Evolutionary conservation across 2,888 invertebrate species (phyloP).

Genomic region (Calliphora vomitoria): DNA sequence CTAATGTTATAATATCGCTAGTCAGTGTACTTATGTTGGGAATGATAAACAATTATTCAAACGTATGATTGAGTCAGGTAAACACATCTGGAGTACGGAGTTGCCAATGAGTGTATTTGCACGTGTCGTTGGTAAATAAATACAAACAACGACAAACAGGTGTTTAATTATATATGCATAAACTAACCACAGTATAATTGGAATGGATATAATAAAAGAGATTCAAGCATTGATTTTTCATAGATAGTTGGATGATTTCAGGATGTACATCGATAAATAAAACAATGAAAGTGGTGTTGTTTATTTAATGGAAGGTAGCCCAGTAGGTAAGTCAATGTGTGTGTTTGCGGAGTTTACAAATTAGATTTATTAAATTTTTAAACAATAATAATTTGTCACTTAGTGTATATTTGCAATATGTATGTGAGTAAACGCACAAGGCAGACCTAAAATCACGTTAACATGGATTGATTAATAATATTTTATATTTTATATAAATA

Average conservation of each 20-base stretch:
- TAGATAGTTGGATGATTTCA: too few relatives aligned
- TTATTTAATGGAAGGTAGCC: too few relatives aligned
- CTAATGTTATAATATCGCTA: too few relatives aligned
- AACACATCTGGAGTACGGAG: not conserved
- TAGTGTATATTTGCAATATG: not conserved
- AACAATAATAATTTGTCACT: not conserved
- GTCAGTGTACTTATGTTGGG: not conserved
- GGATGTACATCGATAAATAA: too few relatives aligned
- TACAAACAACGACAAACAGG: not conserved
- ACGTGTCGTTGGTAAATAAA: not conserved
- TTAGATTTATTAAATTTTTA: too few relatives aligned
- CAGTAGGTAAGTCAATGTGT: too few relatives aligned
- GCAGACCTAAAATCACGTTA: not conserved
- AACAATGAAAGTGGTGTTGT: too few relatives aligned
- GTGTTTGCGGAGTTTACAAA: too few relatives aligned
- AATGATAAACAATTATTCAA: slow-evolving; percentile 1
- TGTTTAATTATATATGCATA: not conserved
- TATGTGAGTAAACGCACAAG: not conserved
- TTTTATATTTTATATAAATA: not conserved
- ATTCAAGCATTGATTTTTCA: too few relatives aligned
- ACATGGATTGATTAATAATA: slow-evolving; percentile 39
- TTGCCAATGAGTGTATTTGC: not conserved
- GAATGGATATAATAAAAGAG: too few relatives aligned
- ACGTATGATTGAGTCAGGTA: not conserved
- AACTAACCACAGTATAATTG: too few relatives aligned